Conservation (phyloP, 37 sponge, comb jelly and placozoan genomes). For the Oopsacas minuta region DNA sequence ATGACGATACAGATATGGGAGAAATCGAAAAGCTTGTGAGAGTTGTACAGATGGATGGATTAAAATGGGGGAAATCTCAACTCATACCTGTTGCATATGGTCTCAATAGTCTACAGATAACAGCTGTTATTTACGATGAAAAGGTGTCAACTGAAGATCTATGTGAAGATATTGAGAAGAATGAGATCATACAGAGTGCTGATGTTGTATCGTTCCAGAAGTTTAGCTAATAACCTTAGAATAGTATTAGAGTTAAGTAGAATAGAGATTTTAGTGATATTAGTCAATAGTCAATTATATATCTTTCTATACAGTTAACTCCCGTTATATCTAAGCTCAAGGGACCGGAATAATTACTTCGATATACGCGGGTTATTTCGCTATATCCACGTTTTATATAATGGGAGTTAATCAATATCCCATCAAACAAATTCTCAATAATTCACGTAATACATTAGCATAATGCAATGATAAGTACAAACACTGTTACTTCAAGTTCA, state of each 20-base stretch:
- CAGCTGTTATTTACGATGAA: conserved; percentile 21
- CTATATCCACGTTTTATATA: too few species aligned
- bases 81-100: conserved; percentile 22
- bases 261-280: neutral
- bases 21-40: conserved; percentile 28
- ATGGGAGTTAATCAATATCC: too few species aligned
- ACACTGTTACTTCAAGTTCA: neutral
- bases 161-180: conserved; percentile 7
- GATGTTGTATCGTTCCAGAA: conserved; percentile 29
- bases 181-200: conserved; percentile 24
- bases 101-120: conserved; percentile 27
- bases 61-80: conserved; percentile 24
- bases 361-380: too few species aligned
- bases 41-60: conserved; percentile 22
- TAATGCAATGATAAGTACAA: neutral
- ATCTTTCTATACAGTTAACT: neutral
- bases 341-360: too few species aligned
- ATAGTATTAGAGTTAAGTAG: neutral
- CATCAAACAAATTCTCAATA: too few species aligned
- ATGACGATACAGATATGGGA: conserved; percentile 24
- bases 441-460: neutral
- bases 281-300: neutral
- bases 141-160: conserved; percentile 21
- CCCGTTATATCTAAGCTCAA: too few species aligned
- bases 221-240: neutral